Evolutionary conservation across 2,113 vertebrate species (phyloP).

Genomic region (Pedionomus torquatus): DNA sequence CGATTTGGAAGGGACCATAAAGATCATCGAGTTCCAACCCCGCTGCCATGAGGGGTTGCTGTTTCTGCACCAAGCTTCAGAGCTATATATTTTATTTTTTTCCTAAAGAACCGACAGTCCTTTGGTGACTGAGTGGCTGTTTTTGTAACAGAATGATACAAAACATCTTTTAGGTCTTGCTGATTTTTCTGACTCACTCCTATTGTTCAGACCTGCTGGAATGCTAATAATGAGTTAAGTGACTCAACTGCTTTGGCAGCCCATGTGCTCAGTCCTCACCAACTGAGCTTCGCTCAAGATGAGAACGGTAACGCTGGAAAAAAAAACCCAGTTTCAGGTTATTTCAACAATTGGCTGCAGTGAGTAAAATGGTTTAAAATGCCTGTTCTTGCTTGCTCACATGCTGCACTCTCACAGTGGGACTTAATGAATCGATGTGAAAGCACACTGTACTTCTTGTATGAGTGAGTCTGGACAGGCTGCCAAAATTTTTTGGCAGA

Average conservation of each 20-base stretch:
- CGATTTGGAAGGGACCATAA: too few species aligned
- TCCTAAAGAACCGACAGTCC: background rate
- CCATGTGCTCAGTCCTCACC: background rate
- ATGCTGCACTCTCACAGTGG: background rate
- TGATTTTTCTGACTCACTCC: background rate
- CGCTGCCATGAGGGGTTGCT: background rate
- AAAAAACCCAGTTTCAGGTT: background rate
- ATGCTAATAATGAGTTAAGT: background rate
- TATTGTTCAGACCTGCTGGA: background rate
- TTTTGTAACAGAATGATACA: background rate
- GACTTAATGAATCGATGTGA: slow-evolving; percentile 39
- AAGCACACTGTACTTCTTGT: slow-evolving; percentile 32
- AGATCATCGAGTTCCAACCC: too few species aligned
- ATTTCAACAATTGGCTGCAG: background rate
- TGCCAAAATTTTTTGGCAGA: slow-evolving; percentile 50
- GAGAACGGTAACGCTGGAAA: background rate
- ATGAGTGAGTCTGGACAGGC: slow-evolving; percentile 11
- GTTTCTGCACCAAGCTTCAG: background rate
- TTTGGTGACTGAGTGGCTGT: background rate
- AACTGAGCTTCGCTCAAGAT: background rate
- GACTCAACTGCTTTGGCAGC: background rate
- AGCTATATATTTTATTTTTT: background rate
- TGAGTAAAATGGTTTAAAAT: slow-evolving; percentile 16
- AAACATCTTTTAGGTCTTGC: background rate
- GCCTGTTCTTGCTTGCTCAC: background rate